These are phyloP conservation scores for Ctenosaura bakeri DNA, from an alignment of 2,797 vertebrate species.

Conservation along the genomic window DNA sequence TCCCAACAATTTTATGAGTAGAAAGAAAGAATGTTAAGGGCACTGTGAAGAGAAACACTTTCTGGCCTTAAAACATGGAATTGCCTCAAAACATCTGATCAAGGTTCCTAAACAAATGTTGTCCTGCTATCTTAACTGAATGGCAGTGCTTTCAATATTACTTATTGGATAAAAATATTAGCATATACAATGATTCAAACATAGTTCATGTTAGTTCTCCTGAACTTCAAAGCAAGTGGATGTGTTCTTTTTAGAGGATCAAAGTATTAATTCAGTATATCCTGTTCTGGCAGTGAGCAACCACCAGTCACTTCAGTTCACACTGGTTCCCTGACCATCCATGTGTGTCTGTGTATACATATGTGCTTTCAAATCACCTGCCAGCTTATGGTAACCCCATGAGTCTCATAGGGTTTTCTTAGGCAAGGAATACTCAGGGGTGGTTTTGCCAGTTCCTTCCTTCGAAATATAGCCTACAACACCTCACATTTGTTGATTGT, in stretches of 20 bases:
- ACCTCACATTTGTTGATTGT: too few species aligned
- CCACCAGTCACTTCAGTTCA: neutral
- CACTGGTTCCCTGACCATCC: neutral
- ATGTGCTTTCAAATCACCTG: too few species aligned
- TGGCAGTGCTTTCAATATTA: neutral
- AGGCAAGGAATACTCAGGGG: too few species aligned
- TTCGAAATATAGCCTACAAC: too few species aligned
- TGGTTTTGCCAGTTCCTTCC: too few species aligned
- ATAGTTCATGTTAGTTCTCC: neutral
- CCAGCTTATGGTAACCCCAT: too few species aligned
- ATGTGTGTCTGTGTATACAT: too few species aligned
- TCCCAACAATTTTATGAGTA: neutral
- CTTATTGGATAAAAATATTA: neutral
- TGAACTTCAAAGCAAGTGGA: neutral
- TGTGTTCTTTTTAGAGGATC: neutral
- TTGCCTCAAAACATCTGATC: neutral
- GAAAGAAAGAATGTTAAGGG: neutral
- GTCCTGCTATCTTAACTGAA: neutral
- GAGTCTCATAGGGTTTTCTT: too few species aligned
- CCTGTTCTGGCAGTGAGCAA: neutral
- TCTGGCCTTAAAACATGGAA: neutral
- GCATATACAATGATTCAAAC: neutral
- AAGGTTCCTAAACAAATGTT: neutral
- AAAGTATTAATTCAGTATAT: neutral
- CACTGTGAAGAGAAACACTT: neutral